A percentile compares a stretch with the other conserved stretches of the same genome.
These are phyloP conservation scores for Orientallactaga bullata DNA, from an alignment of 2,113 vertebrate genomes.

Conservation along the genomic window DNA sequence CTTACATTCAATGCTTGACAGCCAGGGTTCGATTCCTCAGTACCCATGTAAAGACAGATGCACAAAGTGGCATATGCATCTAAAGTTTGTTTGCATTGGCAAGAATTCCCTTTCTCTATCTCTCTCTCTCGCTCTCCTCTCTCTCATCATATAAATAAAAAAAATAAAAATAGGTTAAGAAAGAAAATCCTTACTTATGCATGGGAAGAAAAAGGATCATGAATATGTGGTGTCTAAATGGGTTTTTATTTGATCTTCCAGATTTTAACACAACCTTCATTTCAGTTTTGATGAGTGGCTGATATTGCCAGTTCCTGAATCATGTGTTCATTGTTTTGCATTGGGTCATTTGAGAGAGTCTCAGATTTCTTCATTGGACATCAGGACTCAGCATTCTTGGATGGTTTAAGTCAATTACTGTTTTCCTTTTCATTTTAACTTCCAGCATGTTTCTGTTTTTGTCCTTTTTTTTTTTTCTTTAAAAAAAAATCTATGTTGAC, in stretches of 20 bases:
- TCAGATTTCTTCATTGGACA: neutral
- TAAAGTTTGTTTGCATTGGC: no score
- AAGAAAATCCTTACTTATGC: neutral
- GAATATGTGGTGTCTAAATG: neutral
- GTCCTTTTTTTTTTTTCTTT: neutral
- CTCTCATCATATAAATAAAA: no score
- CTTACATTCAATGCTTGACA: no score
- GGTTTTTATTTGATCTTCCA: neutral
- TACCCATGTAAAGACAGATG: no score
- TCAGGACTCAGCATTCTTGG: neutral
- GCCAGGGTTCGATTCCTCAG: no score
- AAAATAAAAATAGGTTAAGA: no score
- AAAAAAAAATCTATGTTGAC: neutral
- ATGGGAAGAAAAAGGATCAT: neutral
- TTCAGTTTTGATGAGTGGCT: neutral
- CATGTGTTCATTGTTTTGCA: neutral
- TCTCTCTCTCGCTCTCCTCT: no score
- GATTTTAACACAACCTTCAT: conserved; percentile 13
- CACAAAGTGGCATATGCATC: no score
- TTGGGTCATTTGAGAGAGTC: neutral
- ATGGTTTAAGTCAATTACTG: conserved; percentile 17
- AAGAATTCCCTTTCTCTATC: no score
- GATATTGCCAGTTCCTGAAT: neutral
- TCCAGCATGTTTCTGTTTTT: neutral
- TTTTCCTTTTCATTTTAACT: conserved; percentile 19